These are phyloP conservation scores for Patella ulyssiponensis DNA, from an alignment of 2,888 invertebrate genomes.

Conservation along the genomic window DNA sequence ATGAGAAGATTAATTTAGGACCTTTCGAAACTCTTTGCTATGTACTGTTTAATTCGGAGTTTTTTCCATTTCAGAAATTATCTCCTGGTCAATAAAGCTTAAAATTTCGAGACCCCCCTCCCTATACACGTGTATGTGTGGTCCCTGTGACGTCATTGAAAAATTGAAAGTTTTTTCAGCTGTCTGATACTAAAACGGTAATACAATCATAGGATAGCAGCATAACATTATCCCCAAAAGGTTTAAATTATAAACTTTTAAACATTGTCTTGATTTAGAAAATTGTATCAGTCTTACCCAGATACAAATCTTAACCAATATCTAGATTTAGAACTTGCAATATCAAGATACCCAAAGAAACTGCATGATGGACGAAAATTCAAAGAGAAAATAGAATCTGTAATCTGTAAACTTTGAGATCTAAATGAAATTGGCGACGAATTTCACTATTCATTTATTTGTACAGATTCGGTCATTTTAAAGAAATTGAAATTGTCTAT, in stretches of 20 bases:
- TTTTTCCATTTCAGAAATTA: no score
- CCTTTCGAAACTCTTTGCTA: no score
- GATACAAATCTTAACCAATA: background rate
- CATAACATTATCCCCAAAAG: background rate
- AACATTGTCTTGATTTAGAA: background rate
- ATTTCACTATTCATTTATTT: background rate
- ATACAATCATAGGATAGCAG: background rate
- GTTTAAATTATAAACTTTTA: background rate
- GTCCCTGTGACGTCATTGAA: no score
- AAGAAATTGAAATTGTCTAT: background rate
- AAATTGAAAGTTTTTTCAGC: no score
- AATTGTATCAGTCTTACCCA: background rate
- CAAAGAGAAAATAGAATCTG: background rate
- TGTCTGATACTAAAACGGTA: no score
- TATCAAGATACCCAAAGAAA: background rate
- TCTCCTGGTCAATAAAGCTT: no score
- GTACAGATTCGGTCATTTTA: background rate
- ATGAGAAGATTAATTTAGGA: no score
- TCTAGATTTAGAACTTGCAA: background rate
- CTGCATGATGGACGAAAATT: background rate
- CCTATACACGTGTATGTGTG: no score
- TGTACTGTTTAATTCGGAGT: no score
- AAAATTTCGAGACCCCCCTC: no score
- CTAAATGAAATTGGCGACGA: background rate
- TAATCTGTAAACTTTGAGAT: background rate